Percentiles rank a stretch among this genome's conserved stretches.
Evolutionary conservation across 1,140 invertebrate genomes (phyloP).

Genomic region (Cydia fagiglandana): DNA sequence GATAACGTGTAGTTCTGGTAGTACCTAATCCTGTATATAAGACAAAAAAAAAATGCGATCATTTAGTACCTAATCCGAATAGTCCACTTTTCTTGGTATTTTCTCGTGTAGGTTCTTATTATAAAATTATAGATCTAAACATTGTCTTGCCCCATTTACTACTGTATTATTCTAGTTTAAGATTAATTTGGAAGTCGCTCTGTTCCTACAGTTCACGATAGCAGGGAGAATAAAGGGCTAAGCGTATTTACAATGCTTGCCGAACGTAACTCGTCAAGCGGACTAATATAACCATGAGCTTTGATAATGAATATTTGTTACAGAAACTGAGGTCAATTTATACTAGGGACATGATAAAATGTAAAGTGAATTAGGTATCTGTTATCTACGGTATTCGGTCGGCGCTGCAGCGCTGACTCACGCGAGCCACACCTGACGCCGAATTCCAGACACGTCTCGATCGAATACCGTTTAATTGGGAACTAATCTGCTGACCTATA

Average conservation of each 20-base stretch:
- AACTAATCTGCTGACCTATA: slow-evolving; percentile 36
- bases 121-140: no score
- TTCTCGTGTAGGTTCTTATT: no score
- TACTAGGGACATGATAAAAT: background rate
- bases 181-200: slow-evolving; percentile 4
- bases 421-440: slow-evolving; percentile 70
- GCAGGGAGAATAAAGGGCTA: slow-evolving; percentile 71
- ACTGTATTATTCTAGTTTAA: background rate
- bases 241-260: background rate
- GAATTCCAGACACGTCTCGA: slow-evolving; percentile 57
- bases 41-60: no score
- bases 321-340: background rate
- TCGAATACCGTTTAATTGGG: slow-evolving; percentile 46
- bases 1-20: no score
- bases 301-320: background rate
- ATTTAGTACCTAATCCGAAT: no score
- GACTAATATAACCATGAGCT: background rate
- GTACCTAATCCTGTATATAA: no score
- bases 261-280: background rate
- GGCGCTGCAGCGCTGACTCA: slow-evolving; percentile 64
- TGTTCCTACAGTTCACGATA: slow-evolving; percentile 34
- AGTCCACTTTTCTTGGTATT: no score
- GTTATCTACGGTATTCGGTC: slow-evolving; percentile 74
- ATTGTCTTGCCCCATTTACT: no score
- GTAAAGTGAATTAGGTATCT: slow-evolving; percentile 45